Percentiles rank a stretch among this genome's conserved stretches.
These are phyloP conservation scores for Lepidotrigona ventralis DNA, from an alignment of 1,140 invertebrate species.

Conservation along the genomic window DNA sequence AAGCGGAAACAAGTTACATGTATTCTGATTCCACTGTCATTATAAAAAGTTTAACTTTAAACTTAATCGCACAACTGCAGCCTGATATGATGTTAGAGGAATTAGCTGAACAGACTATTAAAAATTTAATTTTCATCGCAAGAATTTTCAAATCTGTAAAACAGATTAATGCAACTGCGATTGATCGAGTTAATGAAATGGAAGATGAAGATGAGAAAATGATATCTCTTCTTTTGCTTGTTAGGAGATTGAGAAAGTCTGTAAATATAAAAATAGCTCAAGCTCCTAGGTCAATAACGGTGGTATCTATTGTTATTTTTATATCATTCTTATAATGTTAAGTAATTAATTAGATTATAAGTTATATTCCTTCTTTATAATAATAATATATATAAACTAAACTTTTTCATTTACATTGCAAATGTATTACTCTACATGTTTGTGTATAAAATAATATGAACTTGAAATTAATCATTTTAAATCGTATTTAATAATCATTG, in stretches of 20 bases:
- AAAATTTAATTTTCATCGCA: slow-evolving; percentile 87
- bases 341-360: neutral
- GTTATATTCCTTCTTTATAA: slow-evolving; percentile 66
- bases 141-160: slow-evolving; percentile 82
- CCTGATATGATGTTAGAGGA: slow-evolving; percentile 81
- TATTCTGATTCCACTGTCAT: slow-evolving; percentile 82
- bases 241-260: slow-evolving; percentile 85
- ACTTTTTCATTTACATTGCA: no score
- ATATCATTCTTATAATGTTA: no score
- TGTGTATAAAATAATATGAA: no score
- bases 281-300: slow-evolving; percentile 79
- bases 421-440: no score
- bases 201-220: slow-evolving; percentile 68
- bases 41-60: slow-evolving; percentile 85
- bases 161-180: slow-evolving; percentile 59
- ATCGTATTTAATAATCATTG: neutral
- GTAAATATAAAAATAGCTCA: slow-evolving; percentile 87
- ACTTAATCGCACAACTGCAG: slow-evolving; percentile 87
- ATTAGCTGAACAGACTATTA: slow-evolving; percentile 86
- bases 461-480: no score
- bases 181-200: slow-evolving; percentile 69
- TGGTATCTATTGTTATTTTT: slow-evolving; percentile 53
- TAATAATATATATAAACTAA: slow-evolving; percentile 59
- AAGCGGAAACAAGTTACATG: slow-evolving; percentile 80
- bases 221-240: slow-evolving; percentile 84